Conservation (phyloP, 2,888 invertebrate species). For the Steinernema carpocapsae region DNA sequence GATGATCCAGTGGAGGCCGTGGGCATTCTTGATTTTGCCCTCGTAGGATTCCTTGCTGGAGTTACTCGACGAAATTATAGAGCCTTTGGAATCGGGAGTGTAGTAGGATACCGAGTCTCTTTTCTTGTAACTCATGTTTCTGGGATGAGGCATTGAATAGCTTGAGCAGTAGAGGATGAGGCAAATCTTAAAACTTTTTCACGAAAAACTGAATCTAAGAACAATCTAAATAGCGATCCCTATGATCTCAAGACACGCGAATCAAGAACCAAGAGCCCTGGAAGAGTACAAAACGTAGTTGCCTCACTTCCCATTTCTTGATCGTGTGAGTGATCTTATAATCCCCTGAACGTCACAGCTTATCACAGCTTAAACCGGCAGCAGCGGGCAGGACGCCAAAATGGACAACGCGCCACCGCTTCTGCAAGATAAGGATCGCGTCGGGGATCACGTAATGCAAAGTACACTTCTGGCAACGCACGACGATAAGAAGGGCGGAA, state of each 20-base stretch:
- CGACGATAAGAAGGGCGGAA: constrained; percentile 19
- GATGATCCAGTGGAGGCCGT: constrained; percentile 49
- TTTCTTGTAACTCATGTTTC: background rate
- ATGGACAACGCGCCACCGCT: background rate
- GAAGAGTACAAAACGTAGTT: too few relatives aligned
- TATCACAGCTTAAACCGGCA: background rate
- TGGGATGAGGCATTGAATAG: background rate
- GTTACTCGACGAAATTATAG: background rate
- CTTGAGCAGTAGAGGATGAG: background rate
- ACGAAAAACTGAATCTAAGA: background rate
- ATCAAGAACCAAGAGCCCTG: too few relatives aligned
- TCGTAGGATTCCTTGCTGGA: background rate
- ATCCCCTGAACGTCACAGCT: constrained; percentile 14
- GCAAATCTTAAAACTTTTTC: too few relatives aligned
- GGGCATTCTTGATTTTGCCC: constrained; percentile 48
- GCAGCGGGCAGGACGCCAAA: background rate
- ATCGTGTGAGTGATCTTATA: constrained; percentile 6
- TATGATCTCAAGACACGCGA: too few relatives aligned
- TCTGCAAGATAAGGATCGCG: background rate
- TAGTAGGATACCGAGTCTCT: background rate
- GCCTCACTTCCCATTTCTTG: background rate
- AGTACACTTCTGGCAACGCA: constrained; percentile 20
- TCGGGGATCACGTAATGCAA: constrained; percentile 16
- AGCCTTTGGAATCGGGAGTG: background rate
- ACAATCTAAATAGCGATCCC: too few relatives aligned